phyloP scores from a whole-genome alignment of 2,113 vertebrate genomes.

The Barbus barbus region DNA sequence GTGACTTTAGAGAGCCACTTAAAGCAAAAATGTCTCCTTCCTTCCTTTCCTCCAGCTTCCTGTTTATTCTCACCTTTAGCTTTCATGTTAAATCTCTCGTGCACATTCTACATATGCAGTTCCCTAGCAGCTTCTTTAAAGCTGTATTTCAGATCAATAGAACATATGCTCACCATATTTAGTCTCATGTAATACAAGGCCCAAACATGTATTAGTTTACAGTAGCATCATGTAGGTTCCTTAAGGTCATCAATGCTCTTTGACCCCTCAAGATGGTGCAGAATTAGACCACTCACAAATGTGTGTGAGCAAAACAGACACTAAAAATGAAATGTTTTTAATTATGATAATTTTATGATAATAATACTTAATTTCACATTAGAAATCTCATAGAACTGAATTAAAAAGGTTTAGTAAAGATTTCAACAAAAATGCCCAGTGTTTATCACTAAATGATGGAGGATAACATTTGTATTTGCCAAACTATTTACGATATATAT shows the following conservation, averaged over 20 bases:
- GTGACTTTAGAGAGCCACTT: constrained; percentile 60
- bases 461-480: no score
- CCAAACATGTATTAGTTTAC: constrained; percentile 81
- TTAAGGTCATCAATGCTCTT: constrained; percentile 74
- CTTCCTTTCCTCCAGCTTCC: constrained; percentile 12
- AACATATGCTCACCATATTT: constrained; percentile 84
- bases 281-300: constrained; percentile 56
- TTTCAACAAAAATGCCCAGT: no score
- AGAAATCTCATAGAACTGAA: background rate
- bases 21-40: constrained; percentile 47
- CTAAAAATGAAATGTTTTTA: background rate
- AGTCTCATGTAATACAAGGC: constrained; percentile 77
- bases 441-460: no score
- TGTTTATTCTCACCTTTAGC: constrained; percentile 20
- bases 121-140: constrained; percentile 60
- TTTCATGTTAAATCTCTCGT: constrained; percentile 19
- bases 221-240: constrained; percentile 80
- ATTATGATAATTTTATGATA: no score
- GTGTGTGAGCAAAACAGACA: background rate
- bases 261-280: constrained; percentile 68
- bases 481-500: no score
- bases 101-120: constrained; percentile 80
- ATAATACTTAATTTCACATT: background rate
- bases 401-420: no score
- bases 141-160: constrained; percentile 84